Conservation (phyloP, 2,113 vertebrate species). For the Megaptera novaeangliae region DNA sequence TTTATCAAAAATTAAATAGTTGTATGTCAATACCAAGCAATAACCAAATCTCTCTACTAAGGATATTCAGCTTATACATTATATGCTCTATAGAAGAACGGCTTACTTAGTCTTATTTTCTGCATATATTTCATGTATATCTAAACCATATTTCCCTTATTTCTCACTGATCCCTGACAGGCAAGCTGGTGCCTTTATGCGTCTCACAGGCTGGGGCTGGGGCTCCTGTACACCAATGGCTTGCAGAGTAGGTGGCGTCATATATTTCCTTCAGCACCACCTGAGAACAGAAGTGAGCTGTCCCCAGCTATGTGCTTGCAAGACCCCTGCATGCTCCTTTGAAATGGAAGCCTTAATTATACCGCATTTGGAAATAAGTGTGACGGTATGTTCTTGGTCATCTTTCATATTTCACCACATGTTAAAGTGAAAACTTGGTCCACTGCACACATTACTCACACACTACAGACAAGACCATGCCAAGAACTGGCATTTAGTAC, state of each 20-base stretch:
- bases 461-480: not conserved
- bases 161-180: not conserved
- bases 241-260: not conserved
- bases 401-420: not conserved
- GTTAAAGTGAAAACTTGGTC: slow-evolving; percentile 11
- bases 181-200: not conserved
- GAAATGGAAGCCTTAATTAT: not conserved
- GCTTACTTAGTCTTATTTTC: not conserved
- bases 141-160: not conserved
- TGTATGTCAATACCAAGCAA: not conserved
- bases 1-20: not conserved
- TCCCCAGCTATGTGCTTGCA: not conserved
- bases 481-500: not conserved
- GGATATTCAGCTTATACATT: not conserved
- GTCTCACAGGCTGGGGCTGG: not conserved
- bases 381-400: not conserved
- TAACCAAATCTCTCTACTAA: not conserved
- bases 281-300: not conserved
- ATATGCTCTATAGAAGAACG: not conserved
- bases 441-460: not conserved
- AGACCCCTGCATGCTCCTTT: not conserved
- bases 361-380: not conserved
- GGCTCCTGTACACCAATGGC: not conserved
- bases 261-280: not conserved
- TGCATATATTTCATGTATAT: not conserved